Conservation (phyloP, 2,888 invertebrate genomes). For the Aphidius colemani region DNA sequence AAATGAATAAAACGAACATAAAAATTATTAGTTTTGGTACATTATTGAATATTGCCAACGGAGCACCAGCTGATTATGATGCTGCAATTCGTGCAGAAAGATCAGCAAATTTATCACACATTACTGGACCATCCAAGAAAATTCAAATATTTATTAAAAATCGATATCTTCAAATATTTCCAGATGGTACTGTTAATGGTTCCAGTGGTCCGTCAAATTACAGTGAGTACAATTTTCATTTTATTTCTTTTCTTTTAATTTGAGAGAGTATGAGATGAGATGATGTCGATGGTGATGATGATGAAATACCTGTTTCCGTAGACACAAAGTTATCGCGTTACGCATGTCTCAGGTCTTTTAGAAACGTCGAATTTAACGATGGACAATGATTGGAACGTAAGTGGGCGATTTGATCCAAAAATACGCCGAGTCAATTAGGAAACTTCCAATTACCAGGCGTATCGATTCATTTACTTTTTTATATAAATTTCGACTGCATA, state of each 20-base stretch:
- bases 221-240: conserved; percentile 69
- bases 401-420: conserved; percentile 48
- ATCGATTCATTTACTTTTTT: no score
- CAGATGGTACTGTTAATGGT: conserved; percentile 85
- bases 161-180: conserved; percentile 79
- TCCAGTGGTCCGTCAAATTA: conserved; percentile 79
- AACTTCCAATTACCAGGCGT: no score
- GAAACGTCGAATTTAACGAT: conserved; percentile 36
- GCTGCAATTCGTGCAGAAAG: conserved; percentile 68
- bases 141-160: conserved; percentile 86
- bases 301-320: background rate
- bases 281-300: background rate
- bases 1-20: conserved; percentile 26
- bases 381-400: conserved; percentile 41
- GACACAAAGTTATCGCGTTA: conserved; percentile 22
- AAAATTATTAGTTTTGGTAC: conserved; percentile 48
- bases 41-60: conserved; percentile 43
- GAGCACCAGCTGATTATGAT: conserved; percentile 47
- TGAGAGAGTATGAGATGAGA: background rate
- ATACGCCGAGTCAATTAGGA: conserved; percentile 37
- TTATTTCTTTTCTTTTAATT: conserved; percentile 9
- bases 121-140: conserved; percentile 78
- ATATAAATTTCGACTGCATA: no score
- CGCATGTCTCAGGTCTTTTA: conserved; percentile 56
- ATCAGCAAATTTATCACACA: conserved; percentile 80